Evolutionary conservation across 2,888 invertebrate genomes (phyloP).

Genomic region (Chaetoderma sp.): DNA sequence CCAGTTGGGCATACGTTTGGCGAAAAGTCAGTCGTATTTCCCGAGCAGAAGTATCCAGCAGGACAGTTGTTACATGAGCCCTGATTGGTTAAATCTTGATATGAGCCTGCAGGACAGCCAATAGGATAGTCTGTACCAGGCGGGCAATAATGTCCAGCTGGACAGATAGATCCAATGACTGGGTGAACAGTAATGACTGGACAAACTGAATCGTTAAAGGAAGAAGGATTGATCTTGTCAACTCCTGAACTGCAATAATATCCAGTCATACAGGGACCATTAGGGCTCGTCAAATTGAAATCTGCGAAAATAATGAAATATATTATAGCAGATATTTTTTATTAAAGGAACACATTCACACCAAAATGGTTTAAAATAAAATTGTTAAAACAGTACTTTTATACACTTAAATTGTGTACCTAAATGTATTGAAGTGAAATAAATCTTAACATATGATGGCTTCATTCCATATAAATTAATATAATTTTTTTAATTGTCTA

Average conservation of each 20-base stretch:
- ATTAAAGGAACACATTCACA: too few species aligned
- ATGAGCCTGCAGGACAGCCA: conserved; percentile 62
- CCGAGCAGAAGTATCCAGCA: conserved; percentile 59
- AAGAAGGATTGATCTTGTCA: conserved; percentile 57
- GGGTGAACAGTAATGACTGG: conserved; percentile 60
- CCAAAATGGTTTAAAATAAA: too few species aligned
- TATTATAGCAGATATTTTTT: too few species aligned
- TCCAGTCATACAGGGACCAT: conserved; percentile 54
- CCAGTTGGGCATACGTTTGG: conserved; percentile 58
- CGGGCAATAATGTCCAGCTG: conserved; percentile 59
- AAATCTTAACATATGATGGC: too few species aligned
- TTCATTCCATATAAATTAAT: too few species aligned
- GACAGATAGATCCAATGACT: conserved; percentile 61
- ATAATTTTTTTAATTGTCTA: background rate
- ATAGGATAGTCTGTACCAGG: conserved; percentile 55
- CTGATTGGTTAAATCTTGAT: conserved; percentile 60
- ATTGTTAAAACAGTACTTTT: too few species aligned
- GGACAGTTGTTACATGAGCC: conserved; percentile 58
- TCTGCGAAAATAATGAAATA: conserved; percentile 37
- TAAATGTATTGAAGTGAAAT: too few species aligned
- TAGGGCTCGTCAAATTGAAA: conserved; percentile 49
- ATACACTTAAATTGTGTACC: too few species aligned
- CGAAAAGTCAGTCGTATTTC: conserved; percentile 59
- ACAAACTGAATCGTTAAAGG: conserved; percentile 60
- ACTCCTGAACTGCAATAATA: conserved; percentile 59